Conservation (phyloP, 2,797 vertebrate genomes). For the Paedocypris micromegethes region DNA sequence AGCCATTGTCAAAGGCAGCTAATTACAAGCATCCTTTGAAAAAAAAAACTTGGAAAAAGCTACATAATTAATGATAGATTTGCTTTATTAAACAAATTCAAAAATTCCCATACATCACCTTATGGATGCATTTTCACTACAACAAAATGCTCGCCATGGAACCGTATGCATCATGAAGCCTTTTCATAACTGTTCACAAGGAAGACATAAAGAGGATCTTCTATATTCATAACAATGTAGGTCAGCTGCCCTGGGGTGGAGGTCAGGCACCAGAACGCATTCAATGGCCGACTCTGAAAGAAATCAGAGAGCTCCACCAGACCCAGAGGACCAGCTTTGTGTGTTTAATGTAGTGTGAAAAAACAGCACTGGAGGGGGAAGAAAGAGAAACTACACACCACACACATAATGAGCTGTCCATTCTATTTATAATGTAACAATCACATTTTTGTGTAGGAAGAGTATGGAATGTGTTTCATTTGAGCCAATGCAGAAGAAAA, state of each 20-base stretch:
- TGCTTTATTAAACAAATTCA: not conserved
- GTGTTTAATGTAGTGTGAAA: constrained; percentile 47
- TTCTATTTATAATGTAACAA: constrained; percentile 26
- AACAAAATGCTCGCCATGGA: constrained; percentile 4
- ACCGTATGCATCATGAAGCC: constrained; percentile 29
- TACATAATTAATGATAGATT: not conserved
- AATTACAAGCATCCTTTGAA: constrained; percentile 10
- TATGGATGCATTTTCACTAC: constrained; percentile 44
- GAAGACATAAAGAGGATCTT: constrained; percentile 60
- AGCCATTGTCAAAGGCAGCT: not conserved
- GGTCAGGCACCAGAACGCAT: constrained; percentile 57
- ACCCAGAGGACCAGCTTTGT: constrained; percentile 43
- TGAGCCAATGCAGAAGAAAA: not conserved
- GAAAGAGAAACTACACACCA: constrained; percentile 24
- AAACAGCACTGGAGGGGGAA: constrained; percentile 30
- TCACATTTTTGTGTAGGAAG: not conserved
- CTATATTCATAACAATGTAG: constrained; percentile 61
- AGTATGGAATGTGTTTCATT: no score
- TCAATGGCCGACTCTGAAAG: constrained; percentile 52
- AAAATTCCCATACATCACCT: no score
- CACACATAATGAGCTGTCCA: constrained; percentile 28
- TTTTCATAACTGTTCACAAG: constrained; percentile 55
- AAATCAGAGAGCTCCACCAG: constrained; percentile 54
- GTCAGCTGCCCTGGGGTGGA: constrained; percentile 60
- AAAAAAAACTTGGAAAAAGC: not conserved